Percentiles rank a stretch among this genome's conserved stretches.
These are phyloP conservation scores for Semicossyphus pulcher DNA, from an alignment of 2,113 vertebrate species.

Conservation along the genomic window DNA sequence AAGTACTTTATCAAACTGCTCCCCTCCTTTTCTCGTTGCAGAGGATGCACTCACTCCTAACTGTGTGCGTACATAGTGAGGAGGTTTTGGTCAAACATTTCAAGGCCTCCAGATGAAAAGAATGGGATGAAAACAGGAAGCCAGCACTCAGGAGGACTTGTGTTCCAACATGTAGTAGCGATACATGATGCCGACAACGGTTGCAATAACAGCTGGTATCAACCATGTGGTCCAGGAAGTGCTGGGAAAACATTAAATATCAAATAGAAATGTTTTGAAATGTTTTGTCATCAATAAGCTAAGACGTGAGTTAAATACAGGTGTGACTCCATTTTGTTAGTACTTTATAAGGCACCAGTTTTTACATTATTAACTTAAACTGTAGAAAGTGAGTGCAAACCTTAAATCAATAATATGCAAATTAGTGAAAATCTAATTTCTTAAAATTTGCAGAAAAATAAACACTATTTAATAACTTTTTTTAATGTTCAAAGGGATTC, in stretches of 20 bases:
- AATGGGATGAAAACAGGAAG: conserved; percentile 30
- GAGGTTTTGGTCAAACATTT: conserved; percentile 72
- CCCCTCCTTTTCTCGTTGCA: conserved; percentile 32
- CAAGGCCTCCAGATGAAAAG: conserved; percentile 76
- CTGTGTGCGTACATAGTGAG: conserved; percentile 27
- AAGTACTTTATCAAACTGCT: conserved; percentile 39
- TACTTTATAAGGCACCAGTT: not conserved
- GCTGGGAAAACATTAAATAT: not conserved
- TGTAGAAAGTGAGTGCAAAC: no score
- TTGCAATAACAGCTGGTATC: conserved; percentile 86
- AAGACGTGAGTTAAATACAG: no score
- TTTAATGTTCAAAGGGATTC: no score
- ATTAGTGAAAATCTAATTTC: no score
- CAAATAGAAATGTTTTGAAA: no score
- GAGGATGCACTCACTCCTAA: conserved; percentile 25
- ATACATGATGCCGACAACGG: conserved; percentile 88
- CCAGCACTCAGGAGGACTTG: conserved; percentile 82
- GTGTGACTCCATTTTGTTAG: no score
- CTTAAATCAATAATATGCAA: no score
- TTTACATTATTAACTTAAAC: no score
- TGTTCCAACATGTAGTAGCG: conserved; percentile 89
- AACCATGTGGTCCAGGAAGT: conserved; percentile 92
- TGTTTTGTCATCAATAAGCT: no score
- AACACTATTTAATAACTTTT: no score
- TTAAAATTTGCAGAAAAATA: no score